Base-by-base conservation (phyloP, 2,888 invertebrate genomes). In the Luffia ferchaultella region DNA sequence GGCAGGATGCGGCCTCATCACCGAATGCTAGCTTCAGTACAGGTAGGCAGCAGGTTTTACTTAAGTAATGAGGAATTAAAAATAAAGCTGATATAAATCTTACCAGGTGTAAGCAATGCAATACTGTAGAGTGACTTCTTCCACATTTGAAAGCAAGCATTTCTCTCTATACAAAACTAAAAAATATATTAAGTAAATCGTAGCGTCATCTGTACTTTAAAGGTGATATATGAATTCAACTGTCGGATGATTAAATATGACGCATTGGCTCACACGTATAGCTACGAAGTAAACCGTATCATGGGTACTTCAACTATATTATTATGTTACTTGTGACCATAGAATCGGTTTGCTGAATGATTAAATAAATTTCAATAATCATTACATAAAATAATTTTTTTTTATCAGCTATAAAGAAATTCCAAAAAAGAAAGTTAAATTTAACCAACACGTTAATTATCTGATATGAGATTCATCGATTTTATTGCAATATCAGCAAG, bases 91-190 rank as follows among this genome's bases (percentile, higher is more conserved):
- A 77, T 76, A 30, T 75, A 72, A 78, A 77, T 83, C 82, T 83
- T 83, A 83, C 82, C 82, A 67, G 80, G 79, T 82, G 79, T 80
- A 83, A 83, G 82, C 82, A 82, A 82, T 78, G 76, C 80, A 80
- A 73, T 80, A 80, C 80, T 80, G 82, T 76, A 76, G 80, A 76
- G 79, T 83, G 82, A 80, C 82, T 76, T 80, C 82, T 80, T 83
- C 82, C 80, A 80, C 79, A 79, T 78, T 80, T 76, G 73, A 77
- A 83, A 83, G 82, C 79, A 76, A 80, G 75, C 70, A 80, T 77
- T 73, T 80, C 73, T 80, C 82, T 79, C 82, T 83, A 83, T 79
- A 82, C 79, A 76, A 72, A 80, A 79, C 74, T 77, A 78, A 79
- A 75, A 79, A 76, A 76, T 71, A 76, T 71, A 73, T 78, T 75